Base-by-base conservation (phyloP, 2,888 invertebrate genomes). In the Acleris holmiana region DNA sequence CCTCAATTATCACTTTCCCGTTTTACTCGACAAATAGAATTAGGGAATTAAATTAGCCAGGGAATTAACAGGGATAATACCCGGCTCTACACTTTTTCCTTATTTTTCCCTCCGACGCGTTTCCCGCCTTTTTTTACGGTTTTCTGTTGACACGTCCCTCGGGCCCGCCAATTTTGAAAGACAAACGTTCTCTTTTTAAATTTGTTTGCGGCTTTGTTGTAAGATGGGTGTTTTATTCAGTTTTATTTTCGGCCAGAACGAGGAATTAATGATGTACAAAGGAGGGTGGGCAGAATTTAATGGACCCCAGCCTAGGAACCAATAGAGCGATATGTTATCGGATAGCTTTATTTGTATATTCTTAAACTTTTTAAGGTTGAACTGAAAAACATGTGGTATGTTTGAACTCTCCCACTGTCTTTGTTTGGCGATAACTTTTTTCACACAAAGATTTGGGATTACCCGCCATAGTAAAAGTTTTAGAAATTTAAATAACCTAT, bases 11-110 rank as follows among this genome's bases (percentile, higher is more conserved):
- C 91, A 89, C 91, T 85, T 88, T 85, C 86, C 86, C 89, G 84
- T 88, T 90, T 87, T 87, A 73, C 88, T 88, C 86, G 74, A 84
- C 86, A 91, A 92, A 91, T 92, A 91, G 91, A 91, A 91, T 92
- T 91, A 91, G 85, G 89, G 88, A 91, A 92, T 91, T 91, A 89
- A 90, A 92, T 92, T 91, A 91, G 83, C 86, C 85, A 78, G 82
- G 82, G 91, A 86, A 91, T 91, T 92, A 92, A 89, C 91, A 90
- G 85, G 91, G 91, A 91, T 92, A 91, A 92, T 91, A 83, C 86
- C 81, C 79, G 83, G 79, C 83, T 84, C 79, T 82, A 80, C 80
- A 72, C 78, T 82, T 85, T 88, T 88, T 85, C 85, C 82, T 82
- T 86, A 83, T 85, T 87, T 89, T 85, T 82, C 80, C 50, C 46